Evolutionary conservation across 1,140 invertebrate species (phyloP).

Genomic region (Brachionus rotundiformis): DNA sequence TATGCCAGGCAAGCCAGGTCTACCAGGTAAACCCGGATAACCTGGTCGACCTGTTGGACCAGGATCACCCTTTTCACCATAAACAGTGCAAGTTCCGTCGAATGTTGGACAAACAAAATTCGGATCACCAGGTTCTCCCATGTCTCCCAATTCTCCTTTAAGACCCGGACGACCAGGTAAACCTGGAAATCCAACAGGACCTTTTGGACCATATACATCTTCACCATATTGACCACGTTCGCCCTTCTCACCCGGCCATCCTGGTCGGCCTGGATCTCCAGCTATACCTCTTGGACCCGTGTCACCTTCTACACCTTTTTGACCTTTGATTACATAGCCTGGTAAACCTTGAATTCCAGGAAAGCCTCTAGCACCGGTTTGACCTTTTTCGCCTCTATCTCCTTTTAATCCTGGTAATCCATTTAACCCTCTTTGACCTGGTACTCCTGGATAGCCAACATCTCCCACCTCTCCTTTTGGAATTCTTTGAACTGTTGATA

Average conservation of each 20-base stretch:
- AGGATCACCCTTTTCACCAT: neutral
- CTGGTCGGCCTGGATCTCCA: slow-evolving; percentile 19
- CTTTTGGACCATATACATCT: slow-evolving; percentile 11
- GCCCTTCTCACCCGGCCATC: slow-evolving; percentile 28
- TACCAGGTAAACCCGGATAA: neutral
- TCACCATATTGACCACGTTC: slow-evolving; percentile 2
- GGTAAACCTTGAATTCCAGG: slow-evolving; percentile 38
- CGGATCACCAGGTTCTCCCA: slow-evolving; percentile 37
- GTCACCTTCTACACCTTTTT: slow-evolving; percentile 11
- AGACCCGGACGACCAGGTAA: neutral
- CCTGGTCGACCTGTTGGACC: neutral
- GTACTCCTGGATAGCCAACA: neutral
- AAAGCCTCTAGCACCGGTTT: slow-evolving; percentile 27
- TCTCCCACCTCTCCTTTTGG: slow-evolving; percentile 16
- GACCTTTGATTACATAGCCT: slow-evolving; percentile 5
- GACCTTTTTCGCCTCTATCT: neutral
- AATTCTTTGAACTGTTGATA: neutral
- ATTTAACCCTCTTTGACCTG: neutral
- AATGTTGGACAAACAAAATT: slow-evolving; percentile 20
- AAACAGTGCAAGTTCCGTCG: slow-evolving; percentile 1
- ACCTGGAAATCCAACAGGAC: slow-evolving; percentile 25
- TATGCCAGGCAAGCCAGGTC: neutral
- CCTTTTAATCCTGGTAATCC: slow-evolving; percentile 21
- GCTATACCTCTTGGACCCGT: neutral
- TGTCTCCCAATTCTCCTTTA: slow-evolving; percentile 24